Base-by-base conservation (phyloP, 2,888 invertebrate genomes). In the Volucella inflata region DNA sequence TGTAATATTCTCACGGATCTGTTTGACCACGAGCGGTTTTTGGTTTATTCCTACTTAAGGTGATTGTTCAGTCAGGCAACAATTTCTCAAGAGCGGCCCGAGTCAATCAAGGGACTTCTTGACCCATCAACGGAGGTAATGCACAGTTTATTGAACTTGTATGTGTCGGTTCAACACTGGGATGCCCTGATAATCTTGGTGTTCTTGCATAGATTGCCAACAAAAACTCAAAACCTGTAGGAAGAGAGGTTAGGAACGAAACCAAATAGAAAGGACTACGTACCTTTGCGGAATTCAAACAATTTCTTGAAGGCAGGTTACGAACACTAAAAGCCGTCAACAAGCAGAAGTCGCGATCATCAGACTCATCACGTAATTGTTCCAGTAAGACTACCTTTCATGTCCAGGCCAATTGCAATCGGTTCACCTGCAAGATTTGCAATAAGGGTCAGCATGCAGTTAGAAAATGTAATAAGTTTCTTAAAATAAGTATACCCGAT, bases 91-190 rank as follows among this genome's bases (percentile, higher is more conserved):
- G 62, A 62, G 44, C 16, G 11, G 10, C 1, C 62, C 2, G 46
- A 62, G 9, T 21, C 16, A 21, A 62, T 62, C 14, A 62, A 62
- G 16, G 17, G 44, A 21, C 17, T 62, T 11, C 2, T 62, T 0
- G 46, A 62, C 44, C 44, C 62, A n/a, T 21, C 62, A 8, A 46
- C 42, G 8, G 62, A 62, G 21, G 62, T 62, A 1, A 11, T 62
- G 12, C 48, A 1, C 46, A 46, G 62, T 21, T 44, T 62, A 16
- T 17, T 6, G 6, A 50, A 65, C 11, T 38, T 65, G 11, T 50
- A 65, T 2, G 12, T 65, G 11, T 2, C 64, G 2, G 64, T 48
- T 2, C 36, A 48, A 2, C 11, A 65, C 4, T 38, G 48, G 38
- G 64, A 65, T 30, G 12, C 14, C 1, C 9, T 50, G 10, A 21